Evolutionary conservation across 2,113 vertebrate species (phyloP).

Genomic region (Phyllostomus discolor): DNA sequence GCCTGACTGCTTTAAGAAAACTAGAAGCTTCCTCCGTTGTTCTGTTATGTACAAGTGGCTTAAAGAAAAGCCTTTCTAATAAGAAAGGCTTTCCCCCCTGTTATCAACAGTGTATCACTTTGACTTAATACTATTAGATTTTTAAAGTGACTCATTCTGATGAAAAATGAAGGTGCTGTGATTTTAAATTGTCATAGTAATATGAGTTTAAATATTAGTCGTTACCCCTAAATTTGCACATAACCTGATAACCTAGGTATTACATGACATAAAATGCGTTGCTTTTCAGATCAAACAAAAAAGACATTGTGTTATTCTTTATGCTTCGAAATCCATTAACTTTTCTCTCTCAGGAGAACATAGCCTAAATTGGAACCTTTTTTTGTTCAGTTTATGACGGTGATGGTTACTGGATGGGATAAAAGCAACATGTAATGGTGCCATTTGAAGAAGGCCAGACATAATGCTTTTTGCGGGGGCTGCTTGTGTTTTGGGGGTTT

Average conservation of each 20-base stretch:
- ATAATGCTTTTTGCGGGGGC: neutral
- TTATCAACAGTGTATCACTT: conserved; percentile 23
- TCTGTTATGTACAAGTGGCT: neutral
- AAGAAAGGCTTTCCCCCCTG: neutral
- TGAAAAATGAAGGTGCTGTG: conserved; percentile 34
- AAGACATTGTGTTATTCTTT: neutral
- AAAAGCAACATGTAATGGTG: neutral
- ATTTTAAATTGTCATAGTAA: conserved; percentile 47
- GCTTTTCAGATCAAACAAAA: conserved; percentile 13
- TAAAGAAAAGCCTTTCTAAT: conserved; percentile 23
- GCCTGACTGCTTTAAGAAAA: neutral
- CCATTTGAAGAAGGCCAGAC: neutral
- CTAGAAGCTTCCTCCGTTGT: neutral
- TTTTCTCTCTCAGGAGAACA: neutral
- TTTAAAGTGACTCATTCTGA: conserved; percentile 28
- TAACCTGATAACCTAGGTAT: neutral
- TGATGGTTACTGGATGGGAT: neutral
- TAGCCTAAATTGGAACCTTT: neutral
- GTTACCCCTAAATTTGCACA: neutral
- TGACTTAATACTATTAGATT: neutral
- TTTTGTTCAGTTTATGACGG: neutral
- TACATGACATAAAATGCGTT: neutral
- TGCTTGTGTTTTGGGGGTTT: neutral
- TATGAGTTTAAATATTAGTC: conserved; percentile 36
- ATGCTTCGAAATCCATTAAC: conserved; percentile 22